Evolutionary conservation across 2,888 invertebrate species (phyloP), one percentile per base, ranked within the genome.

Genomic region (Syrista parreyssii): DNA sequence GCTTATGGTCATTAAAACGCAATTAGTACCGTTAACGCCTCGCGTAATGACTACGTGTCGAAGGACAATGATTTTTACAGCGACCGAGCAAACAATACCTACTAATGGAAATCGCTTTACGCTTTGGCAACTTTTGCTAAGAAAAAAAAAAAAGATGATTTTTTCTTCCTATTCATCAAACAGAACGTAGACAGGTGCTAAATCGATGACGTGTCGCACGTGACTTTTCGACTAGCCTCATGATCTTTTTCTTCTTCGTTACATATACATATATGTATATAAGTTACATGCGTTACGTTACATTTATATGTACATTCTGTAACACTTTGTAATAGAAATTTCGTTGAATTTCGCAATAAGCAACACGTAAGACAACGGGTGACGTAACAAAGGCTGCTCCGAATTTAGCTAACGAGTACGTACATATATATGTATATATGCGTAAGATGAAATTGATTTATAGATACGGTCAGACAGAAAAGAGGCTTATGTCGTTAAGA

Each of bases 111-210:
- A 30, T 74, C 35, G 30, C 33, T 33, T 33, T 35, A 74, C 35
- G 32, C 30, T 34, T 32, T 74, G 74, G 74, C 74, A 33, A 30
- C n/a, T 74, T 74, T 74, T 74, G 15, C 35, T 33, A 15, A 30
- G 33, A 11, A 71, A 33, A 55, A 55, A 36, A 36, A 36, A 40
- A 36, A 40, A 40, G 9, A 40, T 6, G 2, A 40, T 55, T 55
- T 55, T 55, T 55, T 23, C 23, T 55, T 55, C 23, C 55, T 80
- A 78, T 31, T 23, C 76, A 79, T 78, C 78, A 75, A 55, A 55
- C 55, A 55, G 23, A 55, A 55, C 55, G 55, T 55, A 55, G 55
- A 23, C 55, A 55, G 77, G 79, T 71, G 71, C 31, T 71, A 32
- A 32, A 32, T 31, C 71, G 71, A 71, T 71, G 71, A 71, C 71